These are phyloP conservation scores for Archips xylosteana DNA, from an alignment of 2,888 invertebrate genomes.

Conservation along the genomic window DNA sequence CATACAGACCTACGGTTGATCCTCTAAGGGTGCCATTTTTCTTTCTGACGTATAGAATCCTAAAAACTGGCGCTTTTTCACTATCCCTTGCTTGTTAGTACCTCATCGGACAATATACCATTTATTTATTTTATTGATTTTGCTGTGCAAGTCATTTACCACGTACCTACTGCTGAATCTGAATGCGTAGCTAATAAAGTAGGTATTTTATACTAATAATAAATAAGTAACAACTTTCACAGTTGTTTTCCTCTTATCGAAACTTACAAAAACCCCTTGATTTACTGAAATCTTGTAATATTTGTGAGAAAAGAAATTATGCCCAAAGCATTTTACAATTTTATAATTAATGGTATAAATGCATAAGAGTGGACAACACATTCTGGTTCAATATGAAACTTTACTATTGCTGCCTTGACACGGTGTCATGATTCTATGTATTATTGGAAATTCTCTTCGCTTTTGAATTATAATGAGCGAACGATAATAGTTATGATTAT, in stretches of 20 bases:
- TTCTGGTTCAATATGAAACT: neutral
- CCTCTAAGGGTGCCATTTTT: no score
- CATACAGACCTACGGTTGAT: no score
- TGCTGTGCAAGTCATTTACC: neutral
- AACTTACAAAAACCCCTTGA: neutral
- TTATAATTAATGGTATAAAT: neutral
- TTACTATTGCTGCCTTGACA: neutral
- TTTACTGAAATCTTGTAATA: neutral
- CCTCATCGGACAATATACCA: no score
- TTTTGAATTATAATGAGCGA: conserved; percentile 28
- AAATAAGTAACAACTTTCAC: neutral
- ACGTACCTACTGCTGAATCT: conserved; percentile 16
- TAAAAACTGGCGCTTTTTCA: no score
- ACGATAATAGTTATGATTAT: conserved; percentile 32
- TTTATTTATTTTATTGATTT: neutral
- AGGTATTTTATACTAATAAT: neutral
- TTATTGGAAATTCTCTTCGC: conserved; percentile 4
- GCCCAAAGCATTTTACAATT: no score
- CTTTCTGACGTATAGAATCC: no score
- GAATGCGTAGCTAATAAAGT: neutral
- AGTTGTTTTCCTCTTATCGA: neutral
- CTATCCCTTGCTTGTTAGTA: no score
- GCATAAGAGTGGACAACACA: neutral
- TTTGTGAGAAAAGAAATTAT: neutral
- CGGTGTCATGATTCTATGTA: neutral